Base-by-base conservation (phyloP, 1,140 invertebrate species). In the Cydia splendana region DNA sequence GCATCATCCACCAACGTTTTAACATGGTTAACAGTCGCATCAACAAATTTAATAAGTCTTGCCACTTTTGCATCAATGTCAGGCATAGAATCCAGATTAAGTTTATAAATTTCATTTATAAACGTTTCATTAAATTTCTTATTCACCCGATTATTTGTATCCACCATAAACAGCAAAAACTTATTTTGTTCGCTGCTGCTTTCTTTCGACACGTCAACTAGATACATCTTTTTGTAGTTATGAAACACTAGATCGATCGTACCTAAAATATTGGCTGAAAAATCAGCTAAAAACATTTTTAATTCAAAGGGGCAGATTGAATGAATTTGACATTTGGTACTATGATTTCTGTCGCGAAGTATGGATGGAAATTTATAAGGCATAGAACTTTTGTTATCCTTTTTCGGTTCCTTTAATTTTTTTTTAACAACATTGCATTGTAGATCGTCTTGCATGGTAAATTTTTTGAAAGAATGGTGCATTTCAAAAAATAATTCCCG, bases 211-310 rank as follows among this genome's bases (percentile, higher is more conserved):
- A 86, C 80, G 48, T 92, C 89, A 75, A 82, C 78, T 12, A 48
- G 67, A 67, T 88, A 92, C 86, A 91, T 90, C 69, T 85, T 84
- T 13, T 78, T 78, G 28, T 91, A 92, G 79, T 85, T 86, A 18
- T 75, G 82, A 51, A 91, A 79, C 7, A 80, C 79, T 34, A 80
- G 85, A 0, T 85, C 77, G 7, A 81, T 57, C 20, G 88, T 90
- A 9, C 86, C 84, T 10, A 90, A 89, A 9, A 89, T 4, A 10
- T 76, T 75, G 9, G 79, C 80, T 51, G 89, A 89, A 38, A 88
- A 84, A 48, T 84, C 79, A 1, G 62, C 74, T 75, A 91, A 76
- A 74, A 87, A 90, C 20, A 78, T 76, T 57, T 80, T 80, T 6
- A 92, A 74, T 79, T 92, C 90, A 62, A 18, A 62, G 20, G 57